Evolutionary conservation across 2,113 vertebrate species (phyloP), one percentile per base, ranked within the genome.

Genomic region (Leptobrachium ailaonicum): DNA sequence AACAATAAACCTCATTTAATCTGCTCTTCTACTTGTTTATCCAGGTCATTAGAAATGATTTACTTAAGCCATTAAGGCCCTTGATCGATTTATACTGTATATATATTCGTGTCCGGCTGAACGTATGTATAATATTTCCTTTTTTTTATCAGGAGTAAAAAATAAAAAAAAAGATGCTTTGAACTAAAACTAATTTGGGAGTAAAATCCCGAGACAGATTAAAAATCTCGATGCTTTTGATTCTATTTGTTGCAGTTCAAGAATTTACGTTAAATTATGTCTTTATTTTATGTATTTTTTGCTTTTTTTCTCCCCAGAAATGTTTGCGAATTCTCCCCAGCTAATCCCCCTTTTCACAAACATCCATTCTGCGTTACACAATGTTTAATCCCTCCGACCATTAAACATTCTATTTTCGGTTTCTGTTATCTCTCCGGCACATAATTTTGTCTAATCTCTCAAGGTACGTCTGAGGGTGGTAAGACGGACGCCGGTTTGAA

Each of bases 391-490:
- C 74, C 45, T 62, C 58, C 83, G 82, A 76, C 74, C 86, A 70
- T 68, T 83, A 43, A 45, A 82, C 11, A 70, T 73, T 69, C 14
- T 41, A 47, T 83, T 85, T 87, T 87, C 73, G 81, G 75, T 62
- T 56, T 12, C 40, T 32, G 13, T 73, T 71, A 73, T 50, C 71
- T 66, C 70, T 77, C 81, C 78, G 74, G 66, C 83, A 70, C 62
- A 54, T 53, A 85, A 88, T 88, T 83, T 76, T 85, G 72, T 6
- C 64, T 82, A 86, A 85, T 87, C 69, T 87, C 82, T n/a, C 64
- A 14, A 75, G 82, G 63, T 66, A 82, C 73, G 82, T 8, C 82
- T 58, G 75, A 83, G 82, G 41, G 79, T 73, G 64, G 32, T 20
- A 79, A 82, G 50, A 76, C 6, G 85, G 83, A 80, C 81, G 83